Evolutionary conservation across 2,888 invertebrate species (phyloP).

Genomic region (Lordiphosa andalusiaca): DNA sequence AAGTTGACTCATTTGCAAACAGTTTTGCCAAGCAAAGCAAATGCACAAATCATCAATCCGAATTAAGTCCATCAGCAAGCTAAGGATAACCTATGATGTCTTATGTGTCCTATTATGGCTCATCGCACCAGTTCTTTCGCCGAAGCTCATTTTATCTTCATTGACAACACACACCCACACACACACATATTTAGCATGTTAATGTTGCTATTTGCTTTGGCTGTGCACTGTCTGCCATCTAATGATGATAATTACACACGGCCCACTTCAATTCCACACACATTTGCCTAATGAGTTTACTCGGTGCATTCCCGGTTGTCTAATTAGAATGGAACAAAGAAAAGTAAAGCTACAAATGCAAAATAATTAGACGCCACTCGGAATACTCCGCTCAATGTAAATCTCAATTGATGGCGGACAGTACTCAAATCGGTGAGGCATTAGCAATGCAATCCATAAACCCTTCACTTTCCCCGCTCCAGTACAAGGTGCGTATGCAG

Average conservation of each 20-base stretch:
- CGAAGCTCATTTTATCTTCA: conserved; percentile 38
- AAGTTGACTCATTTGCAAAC: conserved; percentile 7
- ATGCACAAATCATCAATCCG: neutral
- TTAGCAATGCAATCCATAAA: too few relatives aligned
- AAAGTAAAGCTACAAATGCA: conserved; percentile 6
- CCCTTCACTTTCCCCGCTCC: too few relatives aligned
- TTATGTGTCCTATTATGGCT: neutral
- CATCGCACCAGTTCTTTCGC: conserved; percentile 5
- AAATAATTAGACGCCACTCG: conserved; percentile 18
- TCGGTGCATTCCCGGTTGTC: conserved; percentile 22
- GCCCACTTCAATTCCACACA: conserved; percentile 27
- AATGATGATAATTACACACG: conserved; percentile 64
- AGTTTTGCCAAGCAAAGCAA: neutral
- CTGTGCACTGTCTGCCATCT: conserved; percentile 46
- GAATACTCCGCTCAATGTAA: too few relatives aligned
- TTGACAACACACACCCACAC: conserved; percentile 9
- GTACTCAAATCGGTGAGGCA: too few relatives aligned
- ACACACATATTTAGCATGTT: conserved; percentile 45
- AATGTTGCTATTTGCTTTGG: conserved; percentile 66
- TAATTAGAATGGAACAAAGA: conserved; percentile 59
- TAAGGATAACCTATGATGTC: conserved; percentile 3
- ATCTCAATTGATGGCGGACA: too few relatives aligned
- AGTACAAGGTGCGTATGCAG: conserved; percentile 1
- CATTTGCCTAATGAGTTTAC: conserved; percentile 47
- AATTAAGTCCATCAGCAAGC: neutral